A percentile compares a stretch with the other conserved stretches of the same genome.
These are phyloP conservation scores for Acromyrmex echinatior DNA, from an alignment of 1,140 invertebrate species.

Conservation along the genomic window DNA sequence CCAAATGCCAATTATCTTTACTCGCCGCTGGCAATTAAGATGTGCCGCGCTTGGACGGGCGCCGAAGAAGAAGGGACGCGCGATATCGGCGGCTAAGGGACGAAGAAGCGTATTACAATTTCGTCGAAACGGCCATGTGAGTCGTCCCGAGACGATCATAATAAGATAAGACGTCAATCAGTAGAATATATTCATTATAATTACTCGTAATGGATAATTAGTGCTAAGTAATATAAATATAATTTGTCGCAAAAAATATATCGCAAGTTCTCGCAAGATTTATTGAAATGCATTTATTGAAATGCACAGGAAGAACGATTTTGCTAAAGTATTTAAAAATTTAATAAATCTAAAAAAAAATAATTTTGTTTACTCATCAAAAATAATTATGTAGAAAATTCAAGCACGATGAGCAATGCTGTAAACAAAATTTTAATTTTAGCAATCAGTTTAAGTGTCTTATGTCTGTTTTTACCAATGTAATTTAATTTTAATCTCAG, in stretches of 20 bases:
- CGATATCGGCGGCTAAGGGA: constrained; percentile 46
- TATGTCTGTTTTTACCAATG: too few species aligned
- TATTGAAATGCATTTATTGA: neutral
- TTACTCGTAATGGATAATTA: constrained; percentile 10
- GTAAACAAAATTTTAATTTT: too few species aligned
- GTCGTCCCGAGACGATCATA: neutral
- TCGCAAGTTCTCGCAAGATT: neutral
- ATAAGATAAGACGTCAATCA: neutral
- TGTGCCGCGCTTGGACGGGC: constrained; percentile 48
- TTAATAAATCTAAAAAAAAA: too few species aligned
- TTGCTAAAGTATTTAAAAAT: too few species aligned
- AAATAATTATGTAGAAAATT: too few species aligned
- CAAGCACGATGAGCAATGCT: too few species aligned
- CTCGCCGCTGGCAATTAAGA: constrained; percentile 75
- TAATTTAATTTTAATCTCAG: too few species aligned
- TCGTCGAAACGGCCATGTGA: constrained; percentile 50
- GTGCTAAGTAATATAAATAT: too few species aligned
- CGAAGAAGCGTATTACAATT: constrained; percentile 30
- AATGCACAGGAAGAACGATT: neutral
- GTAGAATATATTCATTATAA: neutral
- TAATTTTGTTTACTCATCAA: too few species aligned
- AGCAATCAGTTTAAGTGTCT: too few species aligned
- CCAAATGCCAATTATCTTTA: constrained; percentile 81
- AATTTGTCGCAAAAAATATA: neutral
- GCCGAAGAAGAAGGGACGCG: constrained; percentile 8